phyloP scores from a whole-genome alignment of 2,113 vertebrate genomes.

The Tapirus terrestris region DNA sequence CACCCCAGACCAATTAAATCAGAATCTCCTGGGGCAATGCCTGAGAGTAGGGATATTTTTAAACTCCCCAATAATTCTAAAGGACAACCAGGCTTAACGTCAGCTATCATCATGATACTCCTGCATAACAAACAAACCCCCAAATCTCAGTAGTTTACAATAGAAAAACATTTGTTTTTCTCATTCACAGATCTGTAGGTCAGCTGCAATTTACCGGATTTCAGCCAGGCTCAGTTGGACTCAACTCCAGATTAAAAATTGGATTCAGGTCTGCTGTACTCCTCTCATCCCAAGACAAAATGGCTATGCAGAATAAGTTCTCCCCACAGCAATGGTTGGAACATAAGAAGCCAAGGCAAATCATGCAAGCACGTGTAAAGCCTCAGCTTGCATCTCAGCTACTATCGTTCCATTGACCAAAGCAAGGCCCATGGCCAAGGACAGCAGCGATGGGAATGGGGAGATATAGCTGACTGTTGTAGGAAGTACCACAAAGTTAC shows the following conservation, averaged over 20 bases:
- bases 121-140: slow-evolving; percentile 22
- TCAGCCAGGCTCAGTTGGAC: not conserved
- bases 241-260: slow-evolving; percentile 24
- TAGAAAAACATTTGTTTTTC: slow-evolving; percentile 10
- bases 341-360: not conserved
- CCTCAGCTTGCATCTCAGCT: not conserved
- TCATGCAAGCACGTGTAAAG: not conserved
- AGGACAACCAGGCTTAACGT: not conserved
- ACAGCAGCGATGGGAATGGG: not conserved
- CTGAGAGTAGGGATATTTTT: slow-evolving; percentile 4
- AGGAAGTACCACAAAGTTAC: not conserved
- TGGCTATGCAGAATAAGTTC: not conserved
- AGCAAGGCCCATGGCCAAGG: slow-evolving; percentile 2
- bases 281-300: not conserved
- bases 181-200: not conserved
- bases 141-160: not conserved
- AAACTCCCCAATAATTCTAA: not conserved
- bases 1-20: not conserved
- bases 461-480: not conserved
- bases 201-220: slow-evolving; percentile 21
- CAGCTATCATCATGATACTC: not conserved
- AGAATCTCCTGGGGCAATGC: not conserved
- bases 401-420: not conserved
- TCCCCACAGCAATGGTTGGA: not conserved
- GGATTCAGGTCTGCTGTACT: not conserved